Evolutionary conservation across 2,113 vertebrate genomes (phyloP).

Genomic region (Scalopus aquaticus): DNA sequence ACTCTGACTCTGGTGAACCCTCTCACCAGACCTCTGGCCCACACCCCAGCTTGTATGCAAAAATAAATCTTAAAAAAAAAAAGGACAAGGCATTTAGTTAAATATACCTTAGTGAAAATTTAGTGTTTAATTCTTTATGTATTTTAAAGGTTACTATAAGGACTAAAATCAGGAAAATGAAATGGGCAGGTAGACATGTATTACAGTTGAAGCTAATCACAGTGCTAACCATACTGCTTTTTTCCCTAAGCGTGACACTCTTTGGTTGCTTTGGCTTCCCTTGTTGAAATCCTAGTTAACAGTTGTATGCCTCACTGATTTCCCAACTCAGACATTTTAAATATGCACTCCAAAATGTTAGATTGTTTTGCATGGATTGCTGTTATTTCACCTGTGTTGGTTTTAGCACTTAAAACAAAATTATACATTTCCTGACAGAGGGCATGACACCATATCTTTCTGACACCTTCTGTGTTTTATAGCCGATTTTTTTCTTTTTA

Average conservation of each 20-base stretch:
- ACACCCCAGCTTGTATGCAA: too few species aligned
- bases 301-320: background rate
- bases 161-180: background rate
- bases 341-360: background rate
- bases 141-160: background rate
- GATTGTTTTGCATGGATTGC: background rate
- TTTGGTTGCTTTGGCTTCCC: background rate
- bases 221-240: background rate
- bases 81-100: conserved; percentile 19
- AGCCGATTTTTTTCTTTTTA: background rate
- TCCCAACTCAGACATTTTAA: background rate
- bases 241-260: background rate
- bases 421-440: conserved; percentile 31
- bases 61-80: too few species aligned
- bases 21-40: too few species aligned
- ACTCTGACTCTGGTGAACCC: too few species aligned
- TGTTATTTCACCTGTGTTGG: conserved; percentile 57
- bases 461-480: background rate
- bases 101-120: background rate
- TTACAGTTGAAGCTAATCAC: background rate
- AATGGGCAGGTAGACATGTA: background rate
- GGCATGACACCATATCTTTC: background rate
- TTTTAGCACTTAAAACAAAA: conserved; percentile 20
- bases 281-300: background rate
- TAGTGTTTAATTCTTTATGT: background rate